These are phyloP conservation scores for Corapipo altera DNA, from an alignment of 2,113 vertebrate genomes.

Conservation along the genomic window DNA sequence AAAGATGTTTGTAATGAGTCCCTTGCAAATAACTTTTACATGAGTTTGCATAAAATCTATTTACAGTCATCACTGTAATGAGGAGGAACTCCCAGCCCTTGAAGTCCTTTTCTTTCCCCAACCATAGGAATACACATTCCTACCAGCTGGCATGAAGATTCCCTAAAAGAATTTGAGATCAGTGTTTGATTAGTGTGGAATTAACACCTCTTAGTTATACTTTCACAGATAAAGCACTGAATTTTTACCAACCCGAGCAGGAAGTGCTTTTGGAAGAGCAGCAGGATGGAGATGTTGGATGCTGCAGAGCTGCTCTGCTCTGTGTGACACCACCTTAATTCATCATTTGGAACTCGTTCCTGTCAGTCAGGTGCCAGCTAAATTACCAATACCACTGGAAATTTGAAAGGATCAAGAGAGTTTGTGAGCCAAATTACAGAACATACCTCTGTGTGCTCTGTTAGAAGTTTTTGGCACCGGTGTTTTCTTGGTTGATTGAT, in stretches of 20 bases:
- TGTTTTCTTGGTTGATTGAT: background rate
- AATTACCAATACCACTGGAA: background rate
- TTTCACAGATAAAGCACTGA: background rate
- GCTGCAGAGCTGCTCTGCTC: background rate
- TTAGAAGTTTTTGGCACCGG: conserved; percentile 5
- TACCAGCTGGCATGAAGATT: background rate
- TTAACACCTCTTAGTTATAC: background rate
- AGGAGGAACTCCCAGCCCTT: background rate
- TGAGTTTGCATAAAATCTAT: background rate
- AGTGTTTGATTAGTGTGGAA: background rate
- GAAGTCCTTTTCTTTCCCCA: background rate
- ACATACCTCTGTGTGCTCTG: conserved; percentile 42
- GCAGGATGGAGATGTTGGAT: background rate
- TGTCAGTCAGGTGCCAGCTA: background rate
- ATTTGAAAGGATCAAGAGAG: background rate
- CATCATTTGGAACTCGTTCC: background rate
- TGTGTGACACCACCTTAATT: too few relatives aligned
- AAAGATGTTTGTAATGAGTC: background rate
- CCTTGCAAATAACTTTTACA: background rate
- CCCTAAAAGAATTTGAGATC: background rate
- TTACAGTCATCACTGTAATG: background rate
- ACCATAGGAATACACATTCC: background rate
- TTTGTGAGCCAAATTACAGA: background rate
- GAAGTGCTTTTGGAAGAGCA: background rate
- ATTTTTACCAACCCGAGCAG: background rate